Evolutionary conservation across 2,888 invertebrate genomes (phyloP), one percentile per base, ranked within the genome.

Genomic region (Scaptomyza reducta): DNA sequence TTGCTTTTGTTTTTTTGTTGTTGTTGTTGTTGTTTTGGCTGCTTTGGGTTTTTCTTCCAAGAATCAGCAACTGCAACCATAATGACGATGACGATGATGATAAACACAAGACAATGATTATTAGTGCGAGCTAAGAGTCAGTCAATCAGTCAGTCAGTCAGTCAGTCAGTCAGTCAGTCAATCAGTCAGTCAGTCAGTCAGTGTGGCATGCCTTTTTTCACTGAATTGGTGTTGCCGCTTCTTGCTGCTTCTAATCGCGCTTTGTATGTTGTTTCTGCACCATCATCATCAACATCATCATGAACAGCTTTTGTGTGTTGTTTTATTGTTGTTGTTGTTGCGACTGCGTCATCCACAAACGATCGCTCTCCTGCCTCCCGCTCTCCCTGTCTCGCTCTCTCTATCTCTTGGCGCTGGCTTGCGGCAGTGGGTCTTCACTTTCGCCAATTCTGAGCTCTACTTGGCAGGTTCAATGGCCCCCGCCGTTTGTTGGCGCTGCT

Each of bases 391-490:
- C 22, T 29, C 5, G 16, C 44, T 40, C 31, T 40, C 11, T 62
- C 41, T 44, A 11, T 45, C 40, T 40, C 6, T 18, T 25, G 33
- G 55, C 51, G 63, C 70, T 85, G 66, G 87, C 89, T 78, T 81
- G 87, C 79, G 84, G 89, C 87, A 87, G 73, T 89, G 80, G 84
- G 89, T 89, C 88, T 88, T 88, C 88, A 88, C 88, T 88, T 88
- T 88, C 88, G 88, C 88, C 88, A 89, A 89, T 89, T 85, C 87
- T 85, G 84, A 85, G 84, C 84, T 85, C 85, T 70, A 85, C 77
- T 88, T 87, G 72, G 68, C 74, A 79, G 86, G 85, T 88, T 85
- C 89, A 85, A 87, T 79, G 89, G 70, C 83, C 83, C 59, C 56
- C 44, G 54, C 29, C 5, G 31, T 55, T 42, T 47, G 67, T 49